Conservation (phyloP, 1,140 invertebrate genomes). For the Limonius californicus region DNA sequence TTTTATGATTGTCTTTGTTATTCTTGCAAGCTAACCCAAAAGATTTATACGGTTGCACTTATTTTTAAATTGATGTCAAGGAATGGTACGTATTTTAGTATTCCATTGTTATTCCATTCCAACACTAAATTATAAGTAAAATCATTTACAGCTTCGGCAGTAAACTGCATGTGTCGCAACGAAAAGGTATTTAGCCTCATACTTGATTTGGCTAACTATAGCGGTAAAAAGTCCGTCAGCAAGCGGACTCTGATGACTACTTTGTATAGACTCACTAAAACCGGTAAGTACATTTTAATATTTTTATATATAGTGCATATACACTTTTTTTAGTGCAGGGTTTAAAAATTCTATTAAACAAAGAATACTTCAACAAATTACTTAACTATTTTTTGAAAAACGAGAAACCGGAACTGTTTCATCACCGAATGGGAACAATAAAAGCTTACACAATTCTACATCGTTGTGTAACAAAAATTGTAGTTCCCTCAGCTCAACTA, state of each 20-base stretch:
- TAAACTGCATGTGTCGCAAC: not conserved
- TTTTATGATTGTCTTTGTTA: constrained; percentile 5
- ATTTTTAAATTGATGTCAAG: constrained; percentile 14
- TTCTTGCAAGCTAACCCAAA: not conserved
- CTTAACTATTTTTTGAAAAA: constrained; percentile 24
- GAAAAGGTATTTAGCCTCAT: constrained; percentile 3
- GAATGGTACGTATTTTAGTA: not conserved
- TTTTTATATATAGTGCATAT: not conserved
- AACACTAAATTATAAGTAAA: not conserved
- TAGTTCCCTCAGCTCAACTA: not conserved
- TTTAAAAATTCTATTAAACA: constrained; percentile 13
- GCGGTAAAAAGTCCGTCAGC: not conserved
- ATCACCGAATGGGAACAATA: constrained; percentile 11
- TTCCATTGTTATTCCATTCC: too few species aligned
- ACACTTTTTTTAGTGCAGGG: constrained; percentile 5
- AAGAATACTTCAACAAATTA: constrained; percentile 17
- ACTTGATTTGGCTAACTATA: not conserved
- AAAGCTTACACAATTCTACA: constrained; percentile 25
- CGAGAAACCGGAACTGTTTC: constrained; percentile 9
- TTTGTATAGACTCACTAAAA: constrained; percentile 20
- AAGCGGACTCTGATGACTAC: constrained; percentile 12
- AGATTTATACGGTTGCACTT: not conserved
- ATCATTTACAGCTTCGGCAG: not conserved
- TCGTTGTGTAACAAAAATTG: constrained; percentile 11
- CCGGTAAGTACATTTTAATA: constrained; percentile 7